A percentile compares a stretch with the other conserved stretches of the same genome.
Conservation (phyloP, 2,113 vertebrate genomes). For the Otus sunia region DNA sequence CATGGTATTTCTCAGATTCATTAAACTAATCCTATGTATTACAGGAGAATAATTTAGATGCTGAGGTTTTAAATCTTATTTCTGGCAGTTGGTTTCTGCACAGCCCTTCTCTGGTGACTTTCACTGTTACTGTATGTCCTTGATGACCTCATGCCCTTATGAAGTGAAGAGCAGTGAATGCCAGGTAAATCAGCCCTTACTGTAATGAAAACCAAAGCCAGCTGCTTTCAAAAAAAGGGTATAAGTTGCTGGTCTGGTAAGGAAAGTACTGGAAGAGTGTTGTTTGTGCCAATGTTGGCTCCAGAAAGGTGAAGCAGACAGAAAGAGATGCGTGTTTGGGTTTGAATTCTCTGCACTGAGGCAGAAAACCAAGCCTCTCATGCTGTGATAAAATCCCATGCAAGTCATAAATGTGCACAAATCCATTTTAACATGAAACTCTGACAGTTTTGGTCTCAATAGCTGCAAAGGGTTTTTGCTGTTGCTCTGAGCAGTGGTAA, state of each 20-base stretch:
- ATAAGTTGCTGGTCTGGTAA: background rate
- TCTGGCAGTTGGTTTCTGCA: background rate
- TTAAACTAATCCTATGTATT: background rate
- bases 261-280: background rate
- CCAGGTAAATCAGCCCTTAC: background rate
- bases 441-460: background rate
- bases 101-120: background rate
- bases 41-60: background rate
- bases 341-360: background rate
- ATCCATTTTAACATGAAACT: background rate
- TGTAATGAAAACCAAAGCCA: background rate
- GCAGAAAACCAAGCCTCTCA: background rate
- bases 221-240: fast-evolving
- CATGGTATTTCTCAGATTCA: background rate
- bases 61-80: background rate
- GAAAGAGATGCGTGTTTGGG: background rate
- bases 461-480: background rate
- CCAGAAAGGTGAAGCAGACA: background rate
- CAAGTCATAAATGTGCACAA: background rate
- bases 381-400: background rate
- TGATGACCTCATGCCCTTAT: background rate
- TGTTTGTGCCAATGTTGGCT: background rate
- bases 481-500: background rate
- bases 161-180: background rate
- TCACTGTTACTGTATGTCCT: background rate